A percentile compares a stretch with the other conserved stretches of the same genome.
These are phyloP conservation scores for Chirona hameri DNA, from an alignment of 2,888 invertebrate genomes.

Conservation along the genomic window DNA sequence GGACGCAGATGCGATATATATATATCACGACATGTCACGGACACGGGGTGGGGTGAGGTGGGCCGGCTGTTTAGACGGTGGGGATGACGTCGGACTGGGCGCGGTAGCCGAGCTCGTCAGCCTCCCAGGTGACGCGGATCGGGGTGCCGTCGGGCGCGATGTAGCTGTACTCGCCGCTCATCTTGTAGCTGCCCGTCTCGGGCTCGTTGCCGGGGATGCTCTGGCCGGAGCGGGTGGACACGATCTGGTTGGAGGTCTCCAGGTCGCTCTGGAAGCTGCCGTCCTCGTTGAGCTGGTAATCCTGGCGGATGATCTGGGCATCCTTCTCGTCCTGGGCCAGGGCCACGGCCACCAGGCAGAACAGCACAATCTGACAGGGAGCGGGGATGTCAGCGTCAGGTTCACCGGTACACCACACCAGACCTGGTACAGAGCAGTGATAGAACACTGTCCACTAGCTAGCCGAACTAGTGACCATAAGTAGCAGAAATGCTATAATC, in stretches of 20 bases:
- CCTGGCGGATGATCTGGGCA: neutral
- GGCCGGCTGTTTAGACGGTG: neutral
- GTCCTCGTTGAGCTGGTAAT: neutral
- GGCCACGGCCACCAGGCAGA: neutral
- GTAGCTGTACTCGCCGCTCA: slow-evolving; percentile 3
- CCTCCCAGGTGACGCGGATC: slow-evolving; percentile 5
- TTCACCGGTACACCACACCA: no score
- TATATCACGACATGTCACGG: no score
- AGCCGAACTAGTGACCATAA: no score
- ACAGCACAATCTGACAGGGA: neutral
- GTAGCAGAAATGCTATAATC: no score
- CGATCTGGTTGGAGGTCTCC: neutral
- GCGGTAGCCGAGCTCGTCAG: slow-evolving; percentile 3
- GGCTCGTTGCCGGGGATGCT: neutral
- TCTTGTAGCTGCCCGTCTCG: neutral
- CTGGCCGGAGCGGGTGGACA: neutral
- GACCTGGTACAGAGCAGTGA: no score
- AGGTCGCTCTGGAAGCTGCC: slow-evolving; percentile 1
- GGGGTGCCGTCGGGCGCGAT: neutral
- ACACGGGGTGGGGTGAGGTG: no score
- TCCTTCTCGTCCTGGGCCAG: slow-evolving; percentile 3
- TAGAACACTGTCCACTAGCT: no score
- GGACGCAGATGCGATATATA: no score
- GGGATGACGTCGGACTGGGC: slow-evolving; percentile 1
- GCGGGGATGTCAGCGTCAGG: no score